phyloP scores from a whole-genome alignment of 1,140 invertebrate species.

The Pogonomyrmex californicus region DNA sequence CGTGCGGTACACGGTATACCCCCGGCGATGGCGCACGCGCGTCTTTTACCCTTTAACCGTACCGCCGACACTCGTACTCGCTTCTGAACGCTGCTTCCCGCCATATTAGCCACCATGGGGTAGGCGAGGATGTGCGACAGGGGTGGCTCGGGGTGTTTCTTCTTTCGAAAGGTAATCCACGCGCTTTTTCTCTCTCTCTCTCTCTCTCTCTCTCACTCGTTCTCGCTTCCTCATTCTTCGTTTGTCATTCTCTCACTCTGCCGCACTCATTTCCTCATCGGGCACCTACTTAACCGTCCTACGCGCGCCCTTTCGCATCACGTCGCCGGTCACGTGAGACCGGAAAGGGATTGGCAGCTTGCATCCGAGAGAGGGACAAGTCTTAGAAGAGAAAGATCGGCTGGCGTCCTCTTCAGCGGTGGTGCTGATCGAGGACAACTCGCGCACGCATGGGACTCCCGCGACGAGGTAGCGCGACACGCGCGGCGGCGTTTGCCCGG shows the following conservation, averaged over 20 bases:
- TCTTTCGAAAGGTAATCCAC: conserved; percentile 89
- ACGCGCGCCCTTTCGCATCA: conserved; percentile 53
- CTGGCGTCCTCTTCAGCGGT: conserved; percentile 21
- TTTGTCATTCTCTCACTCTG: conserved; percentile 36
- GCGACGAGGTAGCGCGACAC: conserved; percentile 38
- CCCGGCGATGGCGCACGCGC: conserved; percentile 76
- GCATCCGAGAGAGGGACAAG: conserved; percentile 9
- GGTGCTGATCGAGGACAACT: conserved; percentile 3
- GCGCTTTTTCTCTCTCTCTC: conserved; percentile 37
- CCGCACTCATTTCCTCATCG: conserved; percentile 41
- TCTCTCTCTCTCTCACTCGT: background rate
- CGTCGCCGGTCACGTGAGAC: conserved; percentile 48
- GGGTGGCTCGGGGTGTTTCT: conserved; percentile 90
- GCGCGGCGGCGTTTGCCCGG: conserved; percentile 11
- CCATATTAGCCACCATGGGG: conserved; percentile 87
- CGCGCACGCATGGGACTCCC: conserved; percentile 65
- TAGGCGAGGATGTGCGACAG: conserved; percentile 88
- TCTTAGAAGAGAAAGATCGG: conserved; percentile 10
- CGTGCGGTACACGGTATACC: conserved; percentile 61
- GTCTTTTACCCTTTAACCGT: conserved; percentile 70
- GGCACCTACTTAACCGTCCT: conserved; percentile 42
- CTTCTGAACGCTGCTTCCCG: conserved; percentile 84
- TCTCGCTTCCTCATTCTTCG: conserved; percentile 23
- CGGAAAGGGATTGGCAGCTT: background rate
- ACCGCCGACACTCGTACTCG: conserved; percentile 74